Percentiles rank a stretch among this genome's conserved stretches.
phyloP scores from a whole-genome alignment of 2,113 vertebrate species.

The Cololabis saira region DNA sequence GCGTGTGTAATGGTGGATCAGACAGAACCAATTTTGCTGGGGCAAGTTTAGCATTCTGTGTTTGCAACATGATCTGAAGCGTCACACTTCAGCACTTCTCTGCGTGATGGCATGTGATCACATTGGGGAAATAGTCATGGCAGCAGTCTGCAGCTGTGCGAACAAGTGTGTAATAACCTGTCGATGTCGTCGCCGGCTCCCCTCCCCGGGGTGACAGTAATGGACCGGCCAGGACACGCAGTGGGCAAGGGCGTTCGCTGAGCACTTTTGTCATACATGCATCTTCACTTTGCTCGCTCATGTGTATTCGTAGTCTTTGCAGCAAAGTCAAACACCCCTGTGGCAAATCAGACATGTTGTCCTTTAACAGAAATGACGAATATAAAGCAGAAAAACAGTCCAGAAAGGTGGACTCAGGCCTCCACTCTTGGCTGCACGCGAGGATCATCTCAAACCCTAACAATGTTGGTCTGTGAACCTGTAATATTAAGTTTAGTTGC shows the following conservation, averaged over 20 bases:
- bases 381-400: not conserved
- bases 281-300: conserved; percentile 49
- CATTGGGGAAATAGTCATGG: conserved; percentile 9
- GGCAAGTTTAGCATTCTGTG: not conserved
- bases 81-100: conserved; percentile 4
- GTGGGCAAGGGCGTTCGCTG: conserved; percentile 1
- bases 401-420: not conserved
- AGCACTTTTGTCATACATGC: conserved; percentile 41
- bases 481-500: not conserved
- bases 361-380: conserved; percentile 22
- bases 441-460: not conserved
- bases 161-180: conserved; percentile 17
- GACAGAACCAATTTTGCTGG: too few species aligned
- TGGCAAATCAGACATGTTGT: conserved; percentile 25
- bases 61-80: conserved; percentile 11
- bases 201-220: conserved; percentile 37
- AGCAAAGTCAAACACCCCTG: conserved; percentile 20
- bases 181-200: conserved; percentile 9
- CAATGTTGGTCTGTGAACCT: not conserved
- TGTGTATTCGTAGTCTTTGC: conserved; percentile 20
- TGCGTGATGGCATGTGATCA: not conserved
- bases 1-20: too few species aligned
- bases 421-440: not conserved
- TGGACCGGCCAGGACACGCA: conserved; percentile 15
- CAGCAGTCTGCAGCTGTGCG: not conserved